Evolutionary conservation across 2,888 invertebrate species (phyloP).

Genomic region (Lasioglossum figueresi): DNA sequence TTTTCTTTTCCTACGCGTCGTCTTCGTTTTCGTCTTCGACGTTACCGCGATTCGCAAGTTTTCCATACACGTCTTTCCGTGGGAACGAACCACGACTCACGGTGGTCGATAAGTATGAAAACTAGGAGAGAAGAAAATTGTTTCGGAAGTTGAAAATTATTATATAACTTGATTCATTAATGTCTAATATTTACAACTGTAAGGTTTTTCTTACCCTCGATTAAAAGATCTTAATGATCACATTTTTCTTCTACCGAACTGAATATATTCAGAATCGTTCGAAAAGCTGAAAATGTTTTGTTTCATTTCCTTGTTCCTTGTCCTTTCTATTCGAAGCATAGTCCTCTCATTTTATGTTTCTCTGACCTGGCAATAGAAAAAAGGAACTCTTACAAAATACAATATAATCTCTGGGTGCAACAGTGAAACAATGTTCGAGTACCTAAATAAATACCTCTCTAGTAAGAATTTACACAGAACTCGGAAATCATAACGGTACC

Average conservation of each 20-base stretch:
- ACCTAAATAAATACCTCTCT: neutral
- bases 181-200: too few relatives aligned
- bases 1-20: neutral
- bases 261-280: neutral
- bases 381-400: neutral
- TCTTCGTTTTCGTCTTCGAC: neutral
- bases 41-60: neutral
- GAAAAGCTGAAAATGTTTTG: neutral
- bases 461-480: neutral
- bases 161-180: too few relatives aligned
- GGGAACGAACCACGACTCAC: neutral
- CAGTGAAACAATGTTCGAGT: neutral
- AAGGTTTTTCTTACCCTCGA: too few relatives aligned
- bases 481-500: neutral
- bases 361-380: slow-evolving; percentile 5
- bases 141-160: too few relatives aligned
- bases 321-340: neutral
- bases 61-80: neutral
- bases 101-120: neutral
- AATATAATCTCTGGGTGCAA: neutral
- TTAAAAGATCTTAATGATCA: too few relatives aligned
- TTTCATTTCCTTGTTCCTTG: too few relatives aligned
- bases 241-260: too few relatives aligned
- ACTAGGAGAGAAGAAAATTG: neutral
- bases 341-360: neutral